phyloP scores from a whole-genome alignment of 2,113 vertebrate genomes.

The Cyphomyrus discorhynchus region DNA sequence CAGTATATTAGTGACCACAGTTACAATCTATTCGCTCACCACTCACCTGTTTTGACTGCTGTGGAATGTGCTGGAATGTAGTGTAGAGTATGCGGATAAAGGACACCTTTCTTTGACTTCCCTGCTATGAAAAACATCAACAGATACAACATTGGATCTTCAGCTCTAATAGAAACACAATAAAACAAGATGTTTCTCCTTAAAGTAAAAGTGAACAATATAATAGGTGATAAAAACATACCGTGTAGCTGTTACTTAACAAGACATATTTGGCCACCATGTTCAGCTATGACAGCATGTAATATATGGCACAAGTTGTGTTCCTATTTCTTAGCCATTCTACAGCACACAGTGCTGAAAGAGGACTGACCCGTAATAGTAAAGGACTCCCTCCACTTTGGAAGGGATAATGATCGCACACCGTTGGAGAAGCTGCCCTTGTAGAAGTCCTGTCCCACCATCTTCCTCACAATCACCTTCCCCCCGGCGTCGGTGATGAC shows the following conservation, averaged over 20 bases:
- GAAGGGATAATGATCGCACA: conserved; percentile 77
- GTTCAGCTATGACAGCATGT: background rate
- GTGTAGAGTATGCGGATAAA: conserved; percentile 78
- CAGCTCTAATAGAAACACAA: background rate
- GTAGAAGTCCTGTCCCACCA: conserved; percentile 78
- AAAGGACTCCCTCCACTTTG: conserved; percentile 91
- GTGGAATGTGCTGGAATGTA: conserved; percentile 69
- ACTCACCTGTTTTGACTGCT: conserved; percentile 72
- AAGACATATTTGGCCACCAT: background rate
- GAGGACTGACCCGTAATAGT: conserved; percentile 70
- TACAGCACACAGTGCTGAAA: background rate
- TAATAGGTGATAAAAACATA: background rate
- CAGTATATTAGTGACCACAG: background rate
- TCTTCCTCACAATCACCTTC: conserved; percentile 86
- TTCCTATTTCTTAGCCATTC: background rate
- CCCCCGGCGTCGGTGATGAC: conserved; percentile 82
- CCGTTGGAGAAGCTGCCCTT: conserved; percentile 79
- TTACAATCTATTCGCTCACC: background rate
- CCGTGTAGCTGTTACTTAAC: background rate
- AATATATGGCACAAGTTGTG: background rate
- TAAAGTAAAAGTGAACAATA: background rate
- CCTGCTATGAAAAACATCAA: conserved; percentile 64
- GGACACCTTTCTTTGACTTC: conserved; percentile 82
- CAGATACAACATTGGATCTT: background rate
- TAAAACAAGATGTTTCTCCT: background rate